Evolutionary conservation across 2,888 invertebrate genomes (phyloP).

Genomic region (Drosophila algonquin): DNA sequence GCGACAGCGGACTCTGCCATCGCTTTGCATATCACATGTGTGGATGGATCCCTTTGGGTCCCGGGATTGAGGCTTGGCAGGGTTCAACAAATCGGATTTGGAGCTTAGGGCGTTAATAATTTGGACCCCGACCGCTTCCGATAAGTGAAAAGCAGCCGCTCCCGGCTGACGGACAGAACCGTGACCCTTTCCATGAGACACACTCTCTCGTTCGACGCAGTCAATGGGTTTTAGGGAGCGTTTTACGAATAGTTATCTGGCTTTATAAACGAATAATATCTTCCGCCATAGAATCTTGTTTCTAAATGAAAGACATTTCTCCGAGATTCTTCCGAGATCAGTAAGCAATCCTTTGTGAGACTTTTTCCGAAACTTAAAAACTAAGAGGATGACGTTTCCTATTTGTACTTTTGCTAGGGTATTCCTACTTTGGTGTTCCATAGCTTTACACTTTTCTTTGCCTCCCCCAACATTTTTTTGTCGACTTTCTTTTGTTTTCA

Average conservation of each 20-base stretch:
- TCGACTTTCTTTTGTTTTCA: constrained; percentile 51
- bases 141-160: constrained; percentile 67
- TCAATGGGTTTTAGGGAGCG: too few relatives aligned
- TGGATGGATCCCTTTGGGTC: background rate
- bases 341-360: too few relatives aligned
- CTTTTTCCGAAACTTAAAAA: too few relatives aligned
- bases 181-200: constrained; percentile 48
- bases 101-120: constrained; percentile 79
- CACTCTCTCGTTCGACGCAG: constrained; percentile 1
- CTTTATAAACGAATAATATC: too few relatives aligned
- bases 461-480: constrained; percentile 1
- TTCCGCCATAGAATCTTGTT: background rate
- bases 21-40: constrained; percentile 18
- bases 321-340: too few relatives aligned
- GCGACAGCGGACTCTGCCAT: too few relatives aligned
- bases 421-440: background rate
- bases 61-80: constrained; percentile 17
- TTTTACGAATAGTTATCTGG: too few relatives aligned
- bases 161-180: constrained; percentile 48
- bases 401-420: background rate
- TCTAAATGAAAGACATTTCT: too few relatives aligned
- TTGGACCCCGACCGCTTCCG: constrained; percentile 59
- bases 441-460: constrained; percentile 10
- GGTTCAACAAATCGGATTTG: constrained; percentile 68
- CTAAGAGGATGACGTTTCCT: too few relatives aligned